phyloP scores from a whole-genome alignment of 2,113 vertebrate genomes.

The Isurus oxyrinchus region DNA sequence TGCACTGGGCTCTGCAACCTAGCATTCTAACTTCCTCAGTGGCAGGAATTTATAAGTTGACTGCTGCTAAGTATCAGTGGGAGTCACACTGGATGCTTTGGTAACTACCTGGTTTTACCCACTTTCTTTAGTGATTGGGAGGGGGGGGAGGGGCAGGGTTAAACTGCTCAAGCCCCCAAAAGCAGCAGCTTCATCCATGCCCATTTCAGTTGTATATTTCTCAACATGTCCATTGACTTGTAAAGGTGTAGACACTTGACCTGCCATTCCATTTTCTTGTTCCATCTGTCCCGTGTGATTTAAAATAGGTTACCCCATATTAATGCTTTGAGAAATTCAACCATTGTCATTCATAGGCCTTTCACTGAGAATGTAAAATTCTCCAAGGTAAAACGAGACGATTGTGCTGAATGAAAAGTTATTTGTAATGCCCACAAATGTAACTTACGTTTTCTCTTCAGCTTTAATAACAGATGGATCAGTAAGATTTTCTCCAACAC shows the following conservation, averaged over 20 bases:
- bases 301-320: not conserved
- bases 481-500: conserved; percentile 85
- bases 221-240: not conserved
- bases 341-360: not conserved
- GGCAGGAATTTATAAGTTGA: too few species aligned
- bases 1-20: too few species aligned
- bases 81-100: too few species aligned
- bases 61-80: too few species aligned
- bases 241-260: not conserved
- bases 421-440: not conserved
- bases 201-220: not conserved
- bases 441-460: conserved; percentile 74
- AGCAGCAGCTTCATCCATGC: not conserved
- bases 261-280: not conserved
- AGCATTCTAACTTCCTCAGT: too few species aligned
- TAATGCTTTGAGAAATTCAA: not conserved
- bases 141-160: not conserved
- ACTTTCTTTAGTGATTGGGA: not conserved
- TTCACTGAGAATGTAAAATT: not conserved
- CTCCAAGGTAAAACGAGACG: not conserved
- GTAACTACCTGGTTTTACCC: not conserved
- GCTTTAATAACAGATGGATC: conserved; percentile 91
- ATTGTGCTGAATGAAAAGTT: not conserved
- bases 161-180: not conserved
- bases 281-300: not conserved